A percentile compares a stretch with the other conserved stretches of the same genome.
Conservation (phyloP, 2,113 vertebrate genomes). For the Trematocara zebra region DNA sequence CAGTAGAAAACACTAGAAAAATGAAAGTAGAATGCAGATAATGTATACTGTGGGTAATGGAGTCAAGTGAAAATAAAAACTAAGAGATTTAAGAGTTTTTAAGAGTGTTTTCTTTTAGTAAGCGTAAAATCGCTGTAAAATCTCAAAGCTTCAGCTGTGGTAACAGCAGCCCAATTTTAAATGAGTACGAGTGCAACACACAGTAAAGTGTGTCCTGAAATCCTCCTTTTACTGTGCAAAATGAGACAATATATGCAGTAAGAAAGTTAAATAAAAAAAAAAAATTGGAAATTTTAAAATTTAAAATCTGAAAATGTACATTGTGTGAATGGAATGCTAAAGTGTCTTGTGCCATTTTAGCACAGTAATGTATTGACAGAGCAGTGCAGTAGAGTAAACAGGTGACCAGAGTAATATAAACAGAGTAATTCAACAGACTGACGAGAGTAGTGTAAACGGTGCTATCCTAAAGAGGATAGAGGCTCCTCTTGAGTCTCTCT, state of each 20-base stretch:
- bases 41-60: background rate
- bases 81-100: background rate
- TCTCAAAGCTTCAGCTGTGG: background rate
- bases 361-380: background rate
- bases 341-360: background rate
- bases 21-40: background rate
- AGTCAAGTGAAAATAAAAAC: background rate
- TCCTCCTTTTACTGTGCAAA: background rate
- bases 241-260: background rate
- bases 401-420: background rate
- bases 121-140: fast-evolving
- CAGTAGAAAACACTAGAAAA: background rate
- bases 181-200: background rate
- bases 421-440: background rate
- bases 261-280: background rate
- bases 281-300: background rate
- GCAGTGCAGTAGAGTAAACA: background rate
- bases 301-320: background rate
- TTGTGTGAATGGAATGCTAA: background rate
- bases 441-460: background rate
- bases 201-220: background rate
- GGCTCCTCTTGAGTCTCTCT: background rate
- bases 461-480: background rate
- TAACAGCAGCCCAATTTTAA: background rate
- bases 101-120: background rate